phyloP scores from a whole-genome alignment of 35 echinoderm and acorn worm species.

The Amphiura filiformis region DNA sequence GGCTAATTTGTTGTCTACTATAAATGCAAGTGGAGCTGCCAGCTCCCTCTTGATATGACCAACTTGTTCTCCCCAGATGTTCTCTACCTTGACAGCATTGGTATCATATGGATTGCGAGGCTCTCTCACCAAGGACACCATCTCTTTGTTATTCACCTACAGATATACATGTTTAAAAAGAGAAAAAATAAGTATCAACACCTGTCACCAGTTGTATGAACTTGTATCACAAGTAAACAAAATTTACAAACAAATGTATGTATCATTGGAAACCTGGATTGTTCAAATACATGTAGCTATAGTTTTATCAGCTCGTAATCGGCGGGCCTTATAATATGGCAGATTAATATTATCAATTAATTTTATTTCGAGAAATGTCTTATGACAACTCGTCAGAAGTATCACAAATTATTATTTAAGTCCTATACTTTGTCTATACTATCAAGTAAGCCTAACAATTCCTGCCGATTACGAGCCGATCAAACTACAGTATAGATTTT shows the following conservation, averaged over 20 bases:
- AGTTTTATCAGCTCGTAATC: too few relatives aligned
- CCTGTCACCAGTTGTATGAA: not conserved
- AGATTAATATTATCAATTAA: too few relatives aligned
- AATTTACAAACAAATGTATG: not conserved
- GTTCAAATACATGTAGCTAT: too few relatives aligned
- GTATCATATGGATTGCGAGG: conserved; percentile 65
- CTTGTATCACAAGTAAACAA: not conserved
- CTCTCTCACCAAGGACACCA: conserved; percentile 77
- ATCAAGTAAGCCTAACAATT: too few relatives aligned
- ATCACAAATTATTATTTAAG: too few relatives aligned
- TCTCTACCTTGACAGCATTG: conserved; percentile 82
- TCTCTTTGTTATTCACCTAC: conserved; percentile 65
- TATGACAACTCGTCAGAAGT: too few relatives aligned
- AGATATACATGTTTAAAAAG: not conserved
- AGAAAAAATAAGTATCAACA: not conserved
- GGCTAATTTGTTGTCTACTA: conserved; percentile 78
- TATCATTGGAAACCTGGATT: too few relatives aligned
- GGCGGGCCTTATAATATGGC: too few relatives aligned
- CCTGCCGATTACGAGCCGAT: too few relatives aligned
- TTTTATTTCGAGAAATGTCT: too few relatives aligned
- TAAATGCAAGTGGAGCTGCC: conserved; percentile 42
- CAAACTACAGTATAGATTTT: too few relatives aligned
- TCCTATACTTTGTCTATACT: too few relatives aligned
- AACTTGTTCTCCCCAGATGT: conserved; percentile 68
- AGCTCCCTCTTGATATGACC: conserved; percentile 92